Conservation (phyloP, 2,888 invertebrate species). For the Pollenia angustigena region DNA sequence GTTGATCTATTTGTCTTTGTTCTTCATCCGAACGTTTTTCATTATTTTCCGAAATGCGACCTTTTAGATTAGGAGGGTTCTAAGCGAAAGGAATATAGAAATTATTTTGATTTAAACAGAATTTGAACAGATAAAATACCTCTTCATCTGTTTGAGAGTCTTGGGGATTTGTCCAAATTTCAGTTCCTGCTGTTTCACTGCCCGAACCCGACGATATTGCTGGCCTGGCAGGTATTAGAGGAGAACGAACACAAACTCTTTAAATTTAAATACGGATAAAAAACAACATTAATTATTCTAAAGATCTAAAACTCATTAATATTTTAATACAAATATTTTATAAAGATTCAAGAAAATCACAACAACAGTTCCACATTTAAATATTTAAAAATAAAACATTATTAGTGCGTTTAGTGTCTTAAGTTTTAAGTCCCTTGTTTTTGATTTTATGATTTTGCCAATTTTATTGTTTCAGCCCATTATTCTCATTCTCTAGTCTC, state of each 20-base stretch:
- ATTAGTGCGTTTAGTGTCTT: constrained; percentile 55
- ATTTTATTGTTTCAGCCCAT: constrained; percentile 76
- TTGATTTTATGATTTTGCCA: background rate
- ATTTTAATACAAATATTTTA: background rate
- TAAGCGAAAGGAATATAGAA: constrained; percentile 10
- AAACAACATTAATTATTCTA: constrained; percentile 54
- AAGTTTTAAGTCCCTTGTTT: constrained; percentile 2
- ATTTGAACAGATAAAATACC: constrained; percentile 22
- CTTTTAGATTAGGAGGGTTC: constrained; percentile 75
- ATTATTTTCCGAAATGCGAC: constrained; percentile 81
- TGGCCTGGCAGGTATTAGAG: constrained; percentile 91
- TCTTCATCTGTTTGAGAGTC: constrained; percentile 83
- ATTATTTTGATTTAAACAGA: background rate
- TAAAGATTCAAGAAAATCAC: constrained; percentile 5
- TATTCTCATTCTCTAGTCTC: constrained; percentile 80
- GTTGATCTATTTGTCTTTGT: constrained; percentile 87
- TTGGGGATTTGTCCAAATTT: constrained; percentile 90
- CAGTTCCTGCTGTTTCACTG: constrained; percentile 83
- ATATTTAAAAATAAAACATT: background rate
- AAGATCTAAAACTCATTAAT: background rate
- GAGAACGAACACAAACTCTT: constrained; percentile 93
- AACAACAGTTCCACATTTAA: constrained; percentile 17
- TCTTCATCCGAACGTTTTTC: constrained; percentile 87
- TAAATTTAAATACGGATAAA: constrained; percentile 73
- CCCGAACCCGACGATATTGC: constrained; percentile 87